Conservation (phyloP, 2,113 vertebrate genomes). For the Tichodroma muraria region DNA sequence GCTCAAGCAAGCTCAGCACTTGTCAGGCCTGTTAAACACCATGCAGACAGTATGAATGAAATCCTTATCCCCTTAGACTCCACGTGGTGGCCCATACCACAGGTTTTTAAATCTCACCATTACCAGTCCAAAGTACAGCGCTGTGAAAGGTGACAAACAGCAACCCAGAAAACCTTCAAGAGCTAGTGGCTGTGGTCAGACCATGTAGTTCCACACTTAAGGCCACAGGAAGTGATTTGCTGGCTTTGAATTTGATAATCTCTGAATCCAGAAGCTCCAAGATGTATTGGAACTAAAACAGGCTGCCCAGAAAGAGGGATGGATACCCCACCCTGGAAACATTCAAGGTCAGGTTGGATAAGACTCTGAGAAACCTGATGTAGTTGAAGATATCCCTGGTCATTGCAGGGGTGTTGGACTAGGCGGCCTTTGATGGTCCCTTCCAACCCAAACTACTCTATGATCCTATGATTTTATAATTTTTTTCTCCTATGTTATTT, state of each 20-base stretch:
- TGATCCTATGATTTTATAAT: not conserved
- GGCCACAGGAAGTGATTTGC: not conserved
- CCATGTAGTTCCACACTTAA: not conserved
- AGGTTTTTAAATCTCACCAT: not conserved
- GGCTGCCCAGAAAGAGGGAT: not conserved
- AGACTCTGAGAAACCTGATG: not conserved
- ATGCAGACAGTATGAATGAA: not conserved
- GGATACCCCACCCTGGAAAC: not conserved
- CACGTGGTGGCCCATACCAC: accelerated
- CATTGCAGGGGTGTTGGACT: accelerated
- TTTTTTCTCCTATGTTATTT: not conserved
- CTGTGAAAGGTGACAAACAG: not conserved
- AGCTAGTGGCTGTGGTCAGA: not conserved
- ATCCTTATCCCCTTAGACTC: not conserved
- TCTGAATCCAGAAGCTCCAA: slow-evolving; percentile 12
- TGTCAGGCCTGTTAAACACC: not conserved
- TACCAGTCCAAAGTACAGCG: not conserved
- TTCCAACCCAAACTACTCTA: not conserved
- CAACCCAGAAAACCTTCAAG: not conserved
- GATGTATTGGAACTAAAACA: not conserved
- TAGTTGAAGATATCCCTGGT: not conserved
- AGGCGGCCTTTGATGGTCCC: not conserved
- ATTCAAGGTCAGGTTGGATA: not conserved
- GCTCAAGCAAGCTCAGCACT: not conserved
- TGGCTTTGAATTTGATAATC: not conserved